phyloP scores from a whole-genome alignment of 2,113 vertebrate genomes.

The Chloropsis cyanopogon region DNA sequence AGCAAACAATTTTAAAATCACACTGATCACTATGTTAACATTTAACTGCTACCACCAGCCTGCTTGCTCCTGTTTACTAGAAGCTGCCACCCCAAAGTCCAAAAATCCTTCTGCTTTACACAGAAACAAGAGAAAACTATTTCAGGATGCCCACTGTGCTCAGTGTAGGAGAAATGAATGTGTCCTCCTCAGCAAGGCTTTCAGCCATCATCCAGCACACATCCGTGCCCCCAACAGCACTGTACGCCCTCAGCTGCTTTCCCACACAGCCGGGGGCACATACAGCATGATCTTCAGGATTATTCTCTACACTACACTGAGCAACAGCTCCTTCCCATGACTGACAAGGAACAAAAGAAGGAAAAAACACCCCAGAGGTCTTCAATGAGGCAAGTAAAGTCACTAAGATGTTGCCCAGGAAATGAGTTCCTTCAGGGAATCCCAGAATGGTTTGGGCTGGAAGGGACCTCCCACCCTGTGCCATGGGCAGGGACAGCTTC shows the following conservation, averaged over 20 bases:
- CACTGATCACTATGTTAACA: not conserved
- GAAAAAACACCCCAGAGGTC: not conserved
- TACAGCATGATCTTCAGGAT: not conserved
- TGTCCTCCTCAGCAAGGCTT: not conserved
- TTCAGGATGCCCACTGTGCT: not conserved
- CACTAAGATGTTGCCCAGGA: not conserved
- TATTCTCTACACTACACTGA: not conserved
- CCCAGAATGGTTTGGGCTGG: not conserved
- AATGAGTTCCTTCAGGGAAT: not conserved
- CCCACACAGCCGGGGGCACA: rapidly evolving
- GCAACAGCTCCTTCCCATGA: not conserved
- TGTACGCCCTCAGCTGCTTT: not conserved
- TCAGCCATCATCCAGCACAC: not conserved
- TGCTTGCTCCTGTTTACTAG: not conserved
- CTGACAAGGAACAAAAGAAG: not conserved
- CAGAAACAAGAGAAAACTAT: not conserved
- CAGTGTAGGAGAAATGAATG: not conserved
- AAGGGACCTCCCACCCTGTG: not conserved
- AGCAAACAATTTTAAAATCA: not conserved
- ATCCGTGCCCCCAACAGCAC: rapidly evolving
- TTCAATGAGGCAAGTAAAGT: not conserved
- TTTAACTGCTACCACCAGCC: not conserved
- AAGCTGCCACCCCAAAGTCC: not conserved
- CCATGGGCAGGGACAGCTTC: not conserved
- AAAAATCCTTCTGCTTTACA: not conserved